A percentile compares a stretch with the other conserved stretches of the same genome.
Evolutionary conservation across 1,140 invertebrate species (phyloP).

Genomic region (Zeugodacus cucurbitae): DNA sequence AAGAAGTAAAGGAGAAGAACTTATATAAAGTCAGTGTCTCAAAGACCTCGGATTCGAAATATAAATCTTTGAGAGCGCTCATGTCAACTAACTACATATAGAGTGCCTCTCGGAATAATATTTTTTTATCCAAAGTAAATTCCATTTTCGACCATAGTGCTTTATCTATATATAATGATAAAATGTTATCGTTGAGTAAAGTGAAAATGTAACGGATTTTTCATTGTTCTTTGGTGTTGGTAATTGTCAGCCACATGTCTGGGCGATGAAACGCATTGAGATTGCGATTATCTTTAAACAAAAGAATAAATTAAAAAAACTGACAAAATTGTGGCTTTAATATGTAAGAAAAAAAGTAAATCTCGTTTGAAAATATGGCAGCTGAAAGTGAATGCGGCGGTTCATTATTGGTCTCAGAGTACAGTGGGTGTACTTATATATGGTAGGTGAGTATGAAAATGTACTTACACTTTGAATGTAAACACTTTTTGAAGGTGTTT

Average conservation of each 20-base stretch:
- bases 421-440: too few species aligned
- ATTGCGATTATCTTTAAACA: neutral
- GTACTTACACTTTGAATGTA: too few species aligned
- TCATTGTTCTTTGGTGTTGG: conserved; percentile 16
- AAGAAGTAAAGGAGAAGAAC: too few species aligned
- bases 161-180: neutral
- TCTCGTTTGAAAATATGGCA: neutral
- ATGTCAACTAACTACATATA: too few species aligned
- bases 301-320: neutral
- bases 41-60: too few species aligned
- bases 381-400: neutral
- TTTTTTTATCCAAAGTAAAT: too few species aligned
- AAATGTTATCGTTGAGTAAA: neutral
- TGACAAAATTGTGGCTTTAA: neutral
- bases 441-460: too few species aligned
- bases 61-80: too few species aligned
- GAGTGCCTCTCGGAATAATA: too few species aligned
- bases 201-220: neutral
- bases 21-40: too few species aligned
- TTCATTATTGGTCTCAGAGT: too few species aligned
- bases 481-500: too few species aligned
- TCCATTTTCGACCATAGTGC: neutral
- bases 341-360: neutral
- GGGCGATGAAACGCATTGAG: neutral
- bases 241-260: conserved; percentile 9